A percentile compares a stretch with the other conserved stretches of the same genome.
Conservation (phyloP, 2,113 vertebrate species). For the Laterallus jamaicensis region DNA sequence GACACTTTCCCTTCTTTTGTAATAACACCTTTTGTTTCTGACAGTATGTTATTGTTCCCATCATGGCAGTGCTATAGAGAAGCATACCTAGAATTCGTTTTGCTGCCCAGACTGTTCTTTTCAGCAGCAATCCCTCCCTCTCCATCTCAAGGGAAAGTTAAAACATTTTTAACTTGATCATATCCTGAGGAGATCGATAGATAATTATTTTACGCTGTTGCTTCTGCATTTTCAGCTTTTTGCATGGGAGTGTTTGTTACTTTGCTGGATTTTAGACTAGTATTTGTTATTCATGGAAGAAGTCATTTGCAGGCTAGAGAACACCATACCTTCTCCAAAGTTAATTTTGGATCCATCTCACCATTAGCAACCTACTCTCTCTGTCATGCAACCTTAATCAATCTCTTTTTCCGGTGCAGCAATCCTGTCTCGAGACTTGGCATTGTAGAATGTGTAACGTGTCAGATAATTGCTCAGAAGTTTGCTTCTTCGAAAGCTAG, state of each 20-base stretch:
- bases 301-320: constrained; percentile 62
- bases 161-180: constrained; percentile 14
- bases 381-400: constrained; percentile 43
- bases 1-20: constrained; percentile 68
- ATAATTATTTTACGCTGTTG: constrained; percentile 40
- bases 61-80: constrained; percentile 62
- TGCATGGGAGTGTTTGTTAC: constrained; percentile 60
- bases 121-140: constrained; percentile 64
- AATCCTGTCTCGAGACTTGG: constrained; percentile 67
- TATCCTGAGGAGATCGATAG: constrained; percentile 7
- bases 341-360: constrained; percentile 46
- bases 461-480: constrained; percentile 34
- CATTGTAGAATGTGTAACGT: constrained; percentile 34
- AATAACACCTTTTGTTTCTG: constrained; percentile 74
- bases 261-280: constrained; percentile 59
- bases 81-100: constrained; percentile 47
- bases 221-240: constrained; percentile 70
- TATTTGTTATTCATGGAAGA: constrained; percentile 46
- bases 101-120: constrained; percentile 12
- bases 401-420: constrained; percentile 61
- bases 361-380: constrained; percentile 30
- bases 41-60: constrained; percentile 46
- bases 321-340: constrained; percentile 60
- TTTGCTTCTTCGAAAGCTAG: constrained; percentile 29
- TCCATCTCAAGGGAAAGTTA: constrained; percentile 58